Conservation (phyloP, 2,113 vertebrate genomes). For the Muntiacus muntjak region DNA sequence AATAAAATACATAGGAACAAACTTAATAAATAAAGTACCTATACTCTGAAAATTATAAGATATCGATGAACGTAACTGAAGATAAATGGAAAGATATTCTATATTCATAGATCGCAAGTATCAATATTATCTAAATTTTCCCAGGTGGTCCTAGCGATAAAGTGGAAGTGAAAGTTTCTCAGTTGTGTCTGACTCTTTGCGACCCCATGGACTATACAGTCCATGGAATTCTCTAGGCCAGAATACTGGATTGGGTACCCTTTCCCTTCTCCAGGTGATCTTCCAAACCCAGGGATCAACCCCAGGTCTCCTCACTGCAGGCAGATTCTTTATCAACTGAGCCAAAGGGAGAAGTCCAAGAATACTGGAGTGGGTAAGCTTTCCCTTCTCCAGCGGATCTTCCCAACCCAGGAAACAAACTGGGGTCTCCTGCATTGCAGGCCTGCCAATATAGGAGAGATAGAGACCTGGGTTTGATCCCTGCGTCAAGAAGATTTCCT, state of each 20-base stretch:
- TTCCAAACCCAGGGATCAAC: not conserved
- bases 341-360: not conserved
- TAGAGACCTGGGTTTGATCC: not conserved
- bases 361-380: not conserved
- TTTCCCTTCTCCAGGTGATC: not conserved
- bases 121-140: not conserved
- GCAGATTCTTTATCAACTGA: not conserved
- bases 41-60: not conserved
- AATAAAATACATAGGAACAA: not conserved
- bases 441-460: not conserved
- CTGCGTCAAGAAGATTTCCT: not conserved
- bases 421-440: not conserved
- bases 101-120: not conserved
- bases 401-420: not conserved
- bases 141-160: not conserved
- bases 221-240: not conserved
- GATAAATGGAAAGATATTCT: not conserved
- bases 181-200: not conserved
- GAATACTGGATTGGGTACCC: not conserved
- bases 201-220: not conserved
- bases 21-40: not conserved
- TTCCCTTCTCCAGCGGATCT: rapidly evolving
- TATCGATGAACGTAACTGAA: not conserved
- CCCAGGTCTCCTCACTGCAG: not conserved
- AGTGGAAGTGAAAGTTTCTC: not conserved